A percentile compares a stretch with the other conserved stretches of the same genome.
These are phyloP conservation scores for Pipistrellus kuhlii DNA, from an alignment of 2,797 vertebrate genomes.

Conservation along the genomic window DNA sequence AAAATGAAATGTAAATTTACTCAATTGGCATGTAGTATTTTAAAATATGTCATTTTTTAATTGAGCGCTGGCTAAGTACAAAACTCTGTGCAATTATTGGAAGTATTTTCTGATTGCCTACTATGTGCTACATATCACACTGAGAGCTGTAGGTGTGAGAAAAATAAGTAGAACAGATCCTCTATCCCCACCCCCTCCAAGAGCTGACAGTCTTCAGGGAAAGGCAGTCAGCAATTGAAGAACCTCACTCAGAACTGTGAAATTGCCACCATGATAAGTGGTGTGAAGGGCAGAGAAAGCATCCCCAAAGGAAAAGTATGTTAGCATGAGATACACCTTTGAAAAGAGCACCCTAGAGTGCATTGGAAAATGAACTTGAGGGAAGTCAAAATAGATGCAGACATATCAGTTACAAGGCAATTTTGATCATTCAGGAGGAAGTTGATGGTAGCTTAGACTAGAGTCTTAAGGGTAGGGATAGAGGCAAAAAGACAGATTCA, in stretches of 20 bases:
- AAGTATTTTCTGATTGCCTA: neutral
- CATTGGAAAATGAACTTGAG: neutral
- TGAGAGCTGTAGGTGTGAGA: neutral
- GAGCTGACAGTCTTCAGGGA: neutral
- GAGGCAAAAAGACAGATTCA: neutral
- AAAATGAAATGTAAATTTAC: conserved; percentile 12
- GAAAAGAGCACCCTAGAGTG: conserved; percentile 10
- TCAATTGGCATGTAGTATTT: neutral
- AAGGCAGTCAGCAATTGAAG: conserved; percentile 32
- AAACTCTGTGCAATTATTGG: conserved; percentile 23
- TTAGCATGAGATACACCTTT: conserved; percentile 21
- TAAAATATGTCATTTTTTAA: neutral
- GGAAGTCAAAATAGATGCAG: neutral
- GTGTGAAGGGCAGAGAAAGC: conserved; percentile 41
- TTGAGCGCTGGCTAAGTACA: neutral
- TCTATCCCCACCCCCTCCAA: neutral
- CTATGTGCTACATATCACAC: neutral
- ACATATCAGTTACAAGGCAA: neutral
- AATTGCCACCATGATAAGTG: neutral
- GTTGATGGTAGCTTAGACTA: neutral
- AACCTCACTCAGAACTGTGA: conserved; percentile 32
- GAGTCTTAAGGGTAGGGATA: neutral
- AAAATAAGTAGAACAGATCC: neutral
- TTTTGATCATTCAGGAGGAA: neutral
- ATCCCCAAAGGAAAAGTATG: neutral